phyloP scores from a whole-genome alignment of 2,888 invertebrate species.

The Scelioninae gen. 1 region DNA sequence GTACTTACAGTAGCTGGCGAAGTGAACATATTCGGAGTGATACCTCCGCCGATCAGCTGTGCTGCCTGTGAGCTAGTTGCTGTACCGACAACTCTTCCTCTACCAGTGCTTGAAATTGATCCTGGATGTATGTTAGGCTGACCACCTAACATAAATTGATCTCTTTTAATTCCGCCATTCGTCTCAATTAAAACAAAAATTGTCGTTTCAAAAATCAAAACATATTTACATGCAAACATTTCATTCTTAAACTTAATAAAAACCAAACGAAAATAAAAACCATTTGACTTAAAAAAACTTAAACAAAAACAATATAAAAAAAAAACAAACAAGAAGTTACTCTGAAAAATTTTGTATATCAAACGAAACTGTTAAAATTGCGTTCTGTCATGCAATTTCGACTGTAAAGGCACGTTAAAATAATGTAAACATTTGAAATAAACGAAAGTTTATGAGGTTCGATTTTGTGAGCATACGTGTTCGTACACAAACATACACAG shows the following conservation, averaged over 20 bases:
- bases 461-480: background rate
- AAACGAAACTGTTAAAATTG: too few species aligned
- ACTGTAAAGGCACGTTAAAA: too few species aligned
- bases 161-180: constrained; percentile 1
- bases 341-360: too few species aligned
- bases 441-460: too few species aligned
- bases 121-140: constrained; percentile 88
- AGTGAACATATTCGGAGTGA: constrained; percentile 88
- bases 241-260: too few species aligned
- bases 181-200: too few species aligned
- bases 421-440: too few species aligned
- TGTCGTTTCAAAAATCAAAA: background rate
- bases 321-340: too few species aligned
- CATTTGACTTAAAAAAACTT: too few species aligned
- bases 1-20: constrained; percentile 84
- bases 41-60: constrained; percentile 89
- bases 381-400: too few species aligned
- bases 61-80: constrained; percentile 87
- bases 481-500: constrained; percentile 9
- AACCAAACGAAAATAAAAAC: too few species aligned
- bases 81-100: constrained; percentile 86
- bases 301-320: too few species aligned
- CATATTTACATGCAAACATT: background rate
- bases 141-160: constrained; percentile 79
- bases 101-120: constrained; percentile 87